Evolutionary conservation across 2,888 invertebrate species (phyloP).

Genomic region (Lamproptera curius): DNA sequence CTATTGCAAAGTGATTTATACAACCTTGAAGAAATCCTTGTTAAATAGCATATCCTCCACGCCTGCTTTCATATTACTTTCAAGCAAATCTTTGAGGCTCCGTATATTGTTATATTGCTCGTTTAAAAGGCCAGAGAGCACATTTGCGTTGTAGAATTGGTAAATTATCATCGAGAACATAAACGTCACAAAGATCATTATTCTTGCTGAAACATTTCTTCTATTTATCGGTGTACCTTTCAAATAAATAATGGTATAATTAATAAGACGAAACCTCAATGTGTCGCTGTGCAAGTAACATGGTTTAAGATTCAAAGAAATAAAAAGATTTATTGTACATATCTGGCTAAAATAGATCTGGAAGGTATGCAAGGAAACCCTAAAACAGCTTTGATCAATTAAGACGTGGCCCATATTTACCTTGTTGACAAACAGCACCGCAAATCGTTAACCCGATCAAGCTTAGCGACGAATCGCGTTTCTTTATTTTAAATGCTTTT

Average conservation of each 20-base stretch:
- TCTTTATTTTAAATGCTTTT: constrained; percentile 32
- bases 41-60: constrained; percentile 81
- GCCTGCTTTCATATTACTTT: constrained; percentile 78
- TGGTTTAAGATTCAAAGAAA: no score
- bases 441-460: constrained; percentile 62
- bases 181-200: constrained; percentile 71
- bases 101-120: constrained; percentile 80
- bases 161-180: constrained; percentile 80
- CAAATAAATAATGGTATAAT: background rate
- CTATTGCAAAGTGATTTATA: no score
- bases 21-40: constrained; percentile 80
- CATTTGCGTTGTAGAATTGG: constrained; percentile 84
- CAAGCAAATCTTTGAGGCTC: constrained; percentile 75
- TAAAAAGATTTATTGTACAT: no score
- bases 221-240: constrained; percentile 63
- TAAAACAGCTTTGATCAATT: no score
- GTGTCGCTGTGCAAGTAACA: no score
- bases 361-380: no score
- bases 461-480: constrained; percentile 60
- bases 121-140: constrained; percentile 81
- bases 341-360: no score
- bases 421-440: constrained; percentile 70
- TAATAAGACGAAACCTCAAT: no score
- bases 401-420: constrained; percentile 35
- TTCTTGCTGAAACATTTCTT: constrained; percentile 67